phyloP scores from a whole-genome alignment of 2,113 vertebrate species.

The Menura novaehollandiae region DNA sequence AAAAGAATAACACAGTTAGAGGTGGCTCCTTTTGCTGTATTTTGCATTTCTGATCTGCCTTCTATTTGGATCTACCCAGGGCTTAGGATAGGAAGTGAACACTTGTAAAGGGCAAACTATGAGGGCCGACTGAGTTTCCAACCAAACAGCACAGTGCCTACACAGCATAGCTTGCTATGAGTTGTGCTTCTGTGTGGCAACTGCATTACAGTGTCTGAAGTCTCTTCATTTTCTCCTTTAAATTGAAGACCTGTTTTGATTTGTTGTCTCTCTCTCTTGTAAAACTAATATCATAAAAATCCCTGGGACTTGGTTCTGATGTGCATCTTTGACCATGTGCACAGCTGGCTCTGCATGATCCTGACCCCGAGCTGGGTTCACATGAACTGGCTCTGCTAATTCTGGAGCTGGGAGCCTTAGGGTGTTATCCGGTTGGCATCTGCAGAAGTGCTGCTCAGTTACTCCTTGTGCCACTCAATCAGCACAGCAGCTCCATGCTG shows the following conservation, averaged over 20 bases:
- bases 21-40: not conserved
- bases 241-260: not conserved
- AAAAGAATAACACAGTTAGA: not conserved
- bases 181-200: too few species aligned
- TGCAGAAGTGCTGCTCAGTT: not conserved
- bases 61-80: not conserved
- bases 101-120: not conserved
- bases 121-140: not conserved
- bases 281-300: not conserved
- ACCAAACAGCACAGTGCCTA: not conserved
- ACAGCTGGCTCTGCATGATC: not conserved
- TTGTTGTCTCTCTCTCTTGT: not conserved
- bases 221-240: not conserved
- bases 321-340: not conserved
- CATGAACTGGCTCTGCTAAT: not conserved
- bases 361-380: rapidly evolving
- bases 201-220: not conserved
- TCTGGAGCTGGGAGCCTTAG: not conserved
- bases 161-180: not conserved
- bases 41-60: not conserved
- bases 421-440: not conserved
- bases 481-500: not conserved
- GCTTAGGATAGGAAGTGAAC: not conserved
- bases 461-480: not conserved
- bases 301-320: not conserved